Conservation (phyloP, 2,888 invertebrate genomes). For the Pteria penguin region DNA sequence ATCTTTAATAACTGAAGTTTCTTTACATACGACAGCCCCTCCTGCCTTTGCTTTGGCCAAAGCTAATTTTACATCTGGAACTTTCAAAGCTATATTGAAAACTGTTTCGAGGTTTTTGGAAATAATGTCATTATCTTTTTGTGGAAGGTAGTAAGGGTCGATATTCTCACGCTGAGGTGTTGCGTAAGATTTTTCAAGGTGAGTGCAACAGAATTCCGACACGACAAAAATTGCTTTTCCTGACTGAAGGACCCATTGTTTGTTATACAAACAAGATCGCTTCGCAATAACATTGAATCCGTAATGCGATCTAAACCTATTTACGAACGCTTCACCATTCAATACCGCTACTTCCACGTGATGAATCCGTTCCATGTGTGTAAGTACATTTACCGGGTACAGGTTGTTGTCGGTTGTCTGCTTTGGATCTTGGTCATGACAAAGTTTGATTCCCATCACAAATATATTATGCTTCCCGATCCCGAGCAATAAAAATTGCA, state of each 20-base stretch:
- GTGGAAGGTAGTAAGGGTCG: slow-evolving; percentile 47
- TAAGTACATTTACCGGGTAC: too few relatives aligned
- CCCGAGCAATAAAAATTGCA: too few relatives aligned
- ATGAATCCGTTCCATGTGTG: slow-evolving; percentile 50
- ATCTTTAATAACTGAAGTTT: slow-evolving; percentile 66
- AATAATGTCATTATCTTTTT: slow-evolving; percentile 3
- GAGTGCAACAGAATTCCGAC: slow-evolving; percentile 57
- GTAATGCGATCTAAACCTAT: slow-evolving; percentile 67
- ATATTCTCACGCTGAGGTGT: slow-evolving; percentile 1
- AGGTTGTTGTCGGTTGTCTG: too few relatives aligned
- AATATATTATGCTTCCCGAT: too few relatives aligned
- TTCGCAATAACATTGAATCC: slow-evolving; percentile 66
- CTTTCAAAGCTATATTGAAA: slow-evolving; percentile 80
- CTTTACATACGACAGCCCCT: slow-evolving; percentile 72
- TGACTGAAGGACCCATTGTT: slow-evolving; percentile 72
- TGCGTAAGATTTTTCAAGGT: slow-evolving; percentile 4
- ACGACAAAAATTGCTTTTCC: slow-evolving; percentile 72
- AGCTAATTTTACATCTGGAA: slow-evolving; percentile 71
- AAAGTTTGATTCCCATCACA: too few relatives aligned
- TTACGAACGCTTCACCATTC: slow-evolving; percentile 65
- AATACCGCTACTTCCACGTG: slow-evolving; percentile 77
- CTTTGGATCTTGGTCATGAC: too few relatives aligned
- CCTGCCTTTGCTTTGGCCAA: slow-evolving; percentile 59
- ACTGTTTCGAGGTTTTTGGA: slow-evolving; percentile 74
- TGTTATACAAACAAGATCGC: slow-evolving; percentile 41